Base-by-base conservation (phyloP, 2,888 invertebrate species). In the Epiperipatus broadwayi region DNA sequence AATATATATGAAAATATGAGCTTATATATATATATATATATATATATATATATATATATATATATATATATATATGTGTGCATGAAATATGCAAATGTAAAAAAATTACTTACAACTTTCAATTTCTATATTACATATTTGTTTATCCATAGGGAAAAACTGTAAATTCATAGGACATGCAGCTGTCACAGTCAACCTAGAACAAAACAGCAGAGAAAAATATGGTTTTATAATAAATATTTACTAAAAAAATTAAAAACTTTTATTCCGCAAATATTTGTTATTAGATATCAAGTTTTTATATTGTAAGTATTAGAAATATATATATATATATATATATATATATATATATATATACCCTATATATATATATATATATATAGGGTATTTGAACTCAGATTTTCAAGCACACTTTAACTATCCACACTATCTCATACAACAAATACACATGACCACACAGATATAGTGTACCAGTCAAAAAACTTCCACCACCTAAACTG, bases 101-200 rank as follows among this genome's bases (percentile, higher is more conserved):
- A 61, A 32, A 2, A 14, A 5, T 16, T 75, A 84, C 87, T 85
- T 78, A 89, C 89, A 89, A 72, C 87, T 87, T 72, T 89, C 87
- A 54, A 89, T 84, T 69, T 85, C 84, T 60, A 89, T 81, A 59
- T 83, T 79, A 63, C 89, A 89, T 48, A 84, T 65, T 59, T 89
- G 89, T 50, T 83, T 73, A 62, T 89, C 89, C 85, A 89, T 85
- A 27, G 89, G 89, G 61, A 87, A 89, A 63, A 85, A 87, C 59
- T 87, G 83, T 36, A 89, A 72, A 61, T 85, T 81, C 87, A 89
- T 87, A 41, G 85, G 85, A 64, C 89, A 89, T 50, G 85, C 83
- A 47, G 85, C 84, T 47, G 87, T 89, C 54, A 89, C 83, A 48
- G 87, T 89, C 63, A 89, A 72, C 61, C 84, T 84, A 70, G 34